phyloP scores from a whole-genome alignment of 2,797 vertebrate genomes.

The Arctocebus calabarensis region DNA sequence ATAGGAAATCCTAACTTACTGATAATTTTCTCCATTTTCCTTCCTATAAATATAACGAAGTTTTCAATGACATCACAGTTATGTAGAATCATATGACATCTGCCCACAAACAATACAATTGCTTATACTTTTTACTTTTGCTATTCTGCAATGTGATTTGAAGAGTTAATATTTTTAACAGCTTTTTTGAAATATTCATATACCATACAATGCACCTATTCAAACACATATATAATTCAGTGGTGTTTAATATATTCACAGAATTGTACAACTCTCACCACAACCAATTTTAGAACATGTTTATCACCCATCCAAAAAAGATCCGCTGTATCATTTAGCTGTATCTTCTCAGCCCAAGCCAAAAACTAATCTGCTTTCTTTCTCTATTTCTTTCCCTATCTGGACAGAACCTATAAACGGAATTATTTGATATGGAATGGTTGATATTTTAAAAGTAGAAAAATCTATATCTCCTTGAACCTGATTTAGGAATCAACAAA shows the following conservation, averaged over 20 bases:
- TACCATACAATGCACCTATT: background rate
- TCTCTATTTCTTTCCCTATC: background rate
- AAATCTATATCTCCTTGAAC: background rate
- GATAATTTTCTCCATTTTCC: background rate
- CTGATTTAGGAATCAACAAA: background rate
- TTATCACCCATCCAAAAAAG: background rate
- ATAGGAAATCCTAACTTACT: background rate
- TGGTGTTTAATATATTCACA: background rate
- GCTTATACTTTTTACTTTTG: background rate
- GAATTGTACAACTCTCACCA: background rate
- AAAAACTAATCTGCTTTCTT: background rate
- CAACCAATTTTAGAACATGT: background rate
- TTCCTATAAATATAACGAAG: background rate
- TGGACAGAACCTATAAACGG: background rate
- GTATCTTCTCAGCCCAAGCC: background rate
- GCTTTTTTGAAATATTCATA: background rate
- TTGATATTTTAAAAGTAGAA: conserved; percentile 39
- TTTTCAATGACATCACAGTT: background rate
- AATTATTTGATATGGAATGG: background rate
- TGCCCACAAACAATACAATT: background rate
- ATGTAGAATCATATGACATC: background rate
- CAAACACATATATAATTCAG: background rate
- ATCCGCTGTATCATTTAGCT: background rate
- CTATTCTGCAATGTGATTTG: background rate
- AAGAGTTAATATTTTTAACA: background rate